Conservation (phyloP, 2,888 invertebrate species). For the Melieria crassipennis region DNA sequence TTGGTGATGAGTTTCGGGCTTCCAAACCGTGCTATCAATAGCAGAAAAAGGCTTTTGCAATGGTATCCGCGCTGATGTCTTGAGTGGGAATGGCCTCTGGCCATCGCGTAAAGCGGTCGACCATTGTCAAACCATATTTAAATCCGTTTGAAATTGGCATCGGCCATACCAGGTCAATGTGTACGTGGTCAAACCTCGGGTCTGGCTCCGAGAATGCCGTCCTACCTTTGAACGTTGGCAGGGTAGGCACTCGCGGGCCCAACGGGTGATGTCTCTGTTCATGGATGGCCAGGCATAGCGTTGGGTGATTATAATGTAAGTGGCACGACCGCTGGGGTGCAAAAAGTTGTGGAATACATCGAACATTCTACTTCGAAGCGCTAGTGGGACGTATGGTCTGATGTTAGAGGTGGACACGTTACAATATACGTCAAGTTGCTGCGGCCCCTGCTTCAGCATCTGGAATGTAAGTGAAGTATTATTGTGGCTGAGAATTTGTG, state of each 20-base stretch:
- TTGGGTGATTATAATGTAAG: neutral
- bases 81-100: too few species aligned
- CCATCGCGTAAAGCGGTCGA: too few species aligned
- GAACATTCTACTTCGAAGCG: neutral
- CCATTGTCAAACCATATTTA: too few species aligned
- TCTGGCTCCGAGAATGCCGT: too few species aligned
- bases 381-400: neutral
- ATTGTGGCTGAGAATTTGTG: neutral
- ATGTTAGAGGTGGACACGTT: conserved; percentile 3
- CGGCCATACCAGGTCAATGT: too few species aligned
- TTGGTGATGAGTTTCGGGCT: neutral
- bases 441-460: neutral
- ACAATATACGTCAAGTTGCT: neutral
- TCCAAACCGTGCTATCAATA: conserved; percentile 11
- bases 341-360: neutral
- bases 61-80: too few species aligned
- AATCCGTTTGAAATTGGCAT: too few species aligned
- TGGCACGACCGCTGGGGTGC: conserved; percentile 7
- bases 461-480: neutral
- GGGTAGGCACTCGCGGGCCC: neutral
- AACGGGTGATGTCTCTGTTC: neutral
- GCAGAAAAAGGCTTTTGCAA: too few species aligned
- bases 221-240: conserved; percentile 10
- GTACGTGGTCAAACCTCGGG: too few species aligned
- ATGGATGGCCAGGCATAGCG: conserved; percentile 5